These are phyloP conservation scores for Chromobotia macracanthus DNA, from an alignment of 2,797 vertebrate species.

Conservation along the genomic window DNA sequence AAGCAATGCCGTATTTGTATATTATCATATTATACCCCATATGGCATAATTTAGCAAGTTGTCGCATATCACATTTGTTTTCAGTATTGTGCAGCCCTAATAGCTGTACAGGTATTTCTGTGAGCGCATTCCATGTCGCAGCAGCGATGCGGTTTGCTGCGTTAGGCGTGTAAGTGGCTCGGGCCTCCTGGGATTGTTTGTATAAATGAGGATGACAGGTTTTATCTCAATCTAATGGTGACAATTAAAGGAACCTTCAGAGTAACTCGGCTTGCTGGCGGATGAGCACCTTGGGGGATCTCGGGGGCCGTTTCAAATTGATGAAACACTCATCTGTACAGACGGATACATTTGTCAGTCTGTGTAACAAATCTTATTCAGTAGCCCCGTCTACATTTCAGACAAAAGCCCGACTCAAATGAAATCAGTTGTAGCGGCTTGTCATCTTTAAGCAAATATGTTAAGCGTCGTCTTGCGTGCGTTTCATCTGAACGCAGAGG, in stretches of 20 bases:
- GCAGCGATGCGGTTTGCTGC: constrained; percentile 29
- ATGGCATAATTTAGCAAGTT: no score
- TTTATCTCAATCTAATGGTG: constrained; percentile 81
- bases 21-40: no score
- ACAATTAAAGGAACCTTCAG: constrained; percentile 92
- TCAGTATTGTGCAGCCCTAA: no score
- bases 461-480: constrained; percentile 94
- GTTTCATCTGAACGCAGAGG: constrained; percentile 89
- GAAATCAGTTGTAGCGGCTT: constrained; percentile 91
- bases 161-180: constrained; percentile 45
- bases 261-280: constrained; percentile 87
- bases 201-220: constrained; percentile 68
- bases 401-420: constrained; percentile 86
- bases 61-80: no score
- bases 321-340: constrained; percentile 90
- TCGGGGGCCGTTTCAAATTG: constrained; percentile 87
- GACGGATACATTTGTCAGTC: constrained; percentile 91
- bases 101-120: constrained; percentile 3
- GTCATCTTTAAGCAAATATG: constrained; percentile 97
- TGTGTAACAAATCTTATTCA: constrained; percentile 87
- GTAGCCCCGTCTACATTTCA: constrained; percentile 83
- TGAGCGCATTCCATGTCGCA: constrained; percentile 16
- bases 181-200: constrained; percentile 62
- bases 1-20: no score
- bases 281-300: constrained; percentile 87